A percentile compares a stretch with the other conserved stretches of the same genome.
Conservation (phyloP, 1,140 invertebrate species). For the Drosophila carrolli region DNA sequence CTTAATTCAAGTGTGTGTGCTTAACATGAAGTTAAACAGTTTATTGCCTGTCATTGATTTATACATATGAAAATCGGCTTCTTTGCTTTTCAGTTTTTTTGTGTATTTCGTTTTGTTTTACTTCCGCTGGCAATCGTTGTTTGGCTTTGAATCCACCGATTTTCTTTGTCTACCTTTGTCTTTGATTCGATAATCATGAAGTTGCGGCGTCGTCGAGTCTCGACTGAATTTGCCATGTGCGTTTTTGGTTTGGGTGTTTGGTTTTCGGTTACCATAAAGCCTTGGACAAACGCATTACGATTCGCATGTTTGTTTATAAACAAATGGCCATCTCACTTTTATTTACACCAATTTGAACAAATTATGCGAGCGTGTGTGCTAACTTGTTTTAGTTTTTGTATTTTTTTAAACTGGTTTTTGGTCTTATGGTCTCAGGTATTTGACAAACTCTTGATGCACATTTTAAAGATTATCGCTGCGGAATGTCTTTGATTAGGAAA, state of each 20-base stretch:
- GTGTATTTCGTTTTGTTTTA: constrained; percentile 34
- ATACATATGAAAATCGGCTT: constrained; percentile 20
- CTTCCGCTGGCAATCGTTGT: constrained; percentile 29
- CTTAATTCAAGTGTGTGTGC: background rate
- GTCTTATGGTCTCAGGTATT: background rate
- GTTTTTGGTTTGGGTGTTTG: constrained; percentile 13
- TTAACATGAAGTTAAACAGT: constrained; percentile 9
- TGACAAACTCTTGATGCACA: constrained; percentile 25
- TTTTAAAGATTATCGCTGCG: constrained; percentile 16
- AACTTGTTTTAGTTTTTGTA: constrained; percentile 18
- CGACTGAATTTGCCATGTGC: constrained; percentile 19
- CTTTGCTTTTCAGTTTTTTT: constrained; percentile 18
- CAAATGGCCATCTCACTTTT: constrained; percentile 16
- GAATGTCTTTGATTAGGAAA: constrained; percentile 23
- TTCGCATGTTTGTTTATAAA: constrained; percentile 36
- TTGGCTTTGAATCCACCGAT: constrained; percentile 30
- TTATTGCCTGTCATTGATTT: constrained; percentile 25
- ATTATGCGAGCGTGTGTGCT: constrained; percentile 25
- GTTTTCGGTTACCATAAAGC: constrained; percentile 29
- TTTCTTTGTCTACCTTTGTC: constrained; percentile 45
- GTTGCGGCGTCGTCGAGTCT: constrained; percentile 49
- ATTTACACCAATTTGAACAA: constrained; percentile 28
- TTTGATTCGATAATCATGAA: constrained; percentile 45
- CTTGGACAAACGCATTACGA: constrained; percentile 34
- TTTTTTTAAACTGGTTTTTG: constrained; percentile 5